Conservation (phyloP, 2,888 invertebrate species). For the Hydropsyche betteni region DNA sequence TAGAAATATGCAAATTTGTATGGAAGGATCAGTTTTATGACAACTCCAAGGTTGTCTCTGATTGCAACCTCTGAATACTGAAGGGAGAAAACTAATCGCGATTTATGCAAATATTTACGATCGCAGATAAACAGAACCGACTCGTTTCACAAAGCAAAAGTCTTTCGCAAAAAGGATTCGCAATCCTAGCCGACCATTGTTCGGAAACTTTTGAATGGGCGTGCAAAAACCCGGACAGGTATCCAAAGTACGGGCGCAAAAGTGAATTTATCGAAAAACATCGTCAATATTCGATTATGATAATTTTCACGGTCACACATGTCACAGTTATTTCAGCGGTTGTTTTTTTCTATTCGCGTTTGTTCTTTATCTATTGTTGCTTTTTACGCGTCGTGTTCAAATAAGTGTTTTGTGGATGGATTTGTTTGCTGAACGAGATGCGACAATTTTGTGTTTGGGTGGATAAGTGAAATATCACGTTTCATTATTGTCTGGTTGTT, state of each 20-base stretch:
- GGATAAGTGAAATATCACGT: too few relatives aligned
- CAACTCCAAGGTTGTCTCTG: constrained; percentile 1
- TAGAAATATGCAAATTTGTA: background rate
- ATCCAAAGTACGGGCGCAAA: background rate
- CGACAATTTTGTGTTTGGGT: too few relatives aligned
- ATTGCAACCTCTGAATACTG: background rate
- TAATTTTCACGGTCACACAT: constrained; percentile 20
- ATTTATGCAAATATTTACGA: constrained; percentile 23
- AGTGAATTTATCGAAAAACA: constrained; percentile 3
- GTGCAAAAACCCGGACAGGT: background rate
- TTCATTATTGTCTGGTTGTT: too few relatives aligned
- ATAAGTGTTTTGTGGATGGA: too few relatives aligned
- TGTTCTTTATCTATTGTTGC: too few relatives aligned
- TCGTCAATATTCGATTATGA: constrained; percentile 4
- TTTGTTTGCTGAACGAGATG: too few relatives aligned
- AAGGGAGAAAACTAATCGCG: background rate
- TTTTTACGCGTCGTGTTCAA: too few relatives aligned
- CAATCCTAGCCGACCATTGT: too few relatives aligned
- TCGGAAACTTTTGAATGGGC: too few relatives aligned
- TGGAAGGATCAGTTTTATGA: background rate
- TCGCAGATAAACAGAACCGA: background rate
- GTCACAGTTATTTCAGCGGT: constrained; percentile 11
- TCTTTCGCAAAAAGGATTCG: too few relatives aligned
- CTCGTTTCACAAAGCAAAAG: too few relatives aligned
- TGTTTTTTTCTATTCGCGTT: too few relatives aligned